Evolutionary conservation across 2,113 vertebrate genomes (phyloP), one percentile per base, ranked within the genome.

Genomic region (Fulmarus glacialis): DNA sequence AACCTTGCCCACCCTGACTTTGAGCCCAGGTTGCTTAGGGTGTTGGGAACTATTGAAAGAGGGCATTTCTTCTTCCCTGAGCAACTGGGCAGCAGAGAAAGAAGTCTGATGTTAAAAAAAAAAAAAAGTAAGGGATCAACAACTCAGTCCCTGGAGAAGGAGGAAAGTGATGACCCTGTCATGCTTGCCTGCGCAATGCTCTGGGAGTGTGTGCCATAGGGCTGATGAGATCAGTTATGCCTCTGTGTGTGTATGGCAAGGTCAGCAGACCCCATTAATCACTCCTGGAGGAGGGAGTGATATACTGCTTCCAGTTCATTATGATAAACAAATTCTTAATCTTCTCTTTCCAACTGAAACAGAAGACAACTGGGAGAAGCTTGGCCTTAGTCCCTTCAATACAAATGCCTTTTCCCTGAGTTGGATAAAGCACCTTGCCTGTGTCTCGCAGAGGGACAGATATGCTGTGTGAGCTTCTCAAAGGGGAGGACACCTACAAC

Each of bases 391-490:
- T 72, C 67, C 63, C 26, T 45, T 27, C 62, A 22, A 20, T 42
- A 32, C 8, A 63, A 68, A 77, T 50, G 20, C 4, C 23, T 34
- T 72, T 72, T 21, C n/a, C 19, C 13, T 9, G 11, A 18, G 7
- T 0, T 78, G 56, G 11, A 6, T 45, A 64, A 40, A 79, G 38
- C 27, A 42, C 62, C 81, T 89, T 78, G 17, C 53, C 29, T 18
- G 9, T 9, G 4, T 16, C 2, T 0, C 1, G 0, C 34, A 36
- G 23, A 29, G 8, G 8, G 48, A 3, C 1, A 29, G 10, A 7
- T 9, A 26, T 4, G 5, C 15, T 23, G 1, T 64, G 52, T 22
- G 53, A 60, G 24, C 40, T 83, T 23, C 36, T 52, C 7, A 6
- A 27, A 3, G 8, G 2, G 4, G 29, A 66, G 14, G 11, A 56